A percentile compares a stretch with the other conserved stretches of the same genome.
These are phyloP conservation scores for Xiphias gladius DNA, from an alignment of 2,113 vertebrate genomes.

Conservation along the genomic window DNA sequence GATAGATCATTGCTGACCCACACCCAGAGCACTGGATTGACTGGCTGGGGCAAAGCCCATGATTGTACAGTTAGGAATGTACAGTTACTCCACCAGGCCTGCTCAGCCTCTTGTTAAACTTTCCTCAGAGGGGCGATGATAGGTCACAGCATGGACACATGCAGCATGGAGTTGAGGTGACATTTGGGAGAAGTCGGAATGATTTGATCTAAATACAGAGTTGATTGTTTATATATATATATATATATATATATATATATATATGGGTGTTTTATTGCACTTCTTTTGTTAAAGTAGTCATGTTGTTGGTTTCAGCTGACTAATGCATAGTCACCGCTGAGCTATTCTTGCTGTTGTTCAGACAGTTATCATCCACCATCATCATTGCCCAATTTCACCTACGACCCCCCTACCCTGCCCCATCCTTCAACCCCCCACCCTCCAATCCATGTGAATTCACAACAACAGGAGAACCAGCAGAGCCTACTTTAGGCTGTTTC, in stretches of 20 bases:
- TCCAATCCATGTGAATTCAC: slow-evolving; percentile 19
- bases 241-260: too few relatives aligned
- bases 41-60: slow-evolving; percentile 35
- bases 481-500: slow-evolving; percentile 32
- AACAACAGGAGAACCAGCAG: slow-evolving; percentile 5
- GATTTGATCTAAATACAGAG: neutral
- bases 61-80: slow-evolving; percentile 42
- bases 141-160: neutral
- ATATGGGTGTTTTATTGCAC: neutral
- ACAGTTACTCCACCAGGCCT: slow-evolving; percentile 23
- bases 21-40: slow-evolving; percentile 47
- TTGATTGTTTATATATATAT: neutral
- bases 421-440: too few relatives aligned
- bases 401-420: too few relatives aligned
- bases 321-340: neutral
- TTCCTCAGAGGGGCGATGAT: neutral
- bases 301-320: slow-evolving; percentile 1
- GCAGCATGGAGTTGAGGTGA: neutral
- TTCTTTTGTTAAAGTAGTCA: neutral
- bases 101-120: slow-evolving; percentile 43
- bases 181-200: neutral
- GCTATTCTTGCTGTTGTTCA: slow-evolving; percentile 20
- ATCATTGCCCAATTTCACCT: slow-evolving; percentile 1
- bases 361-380: neutral
- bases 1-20: slow-evolving; percentile 63